phyloP scores from a whole-genome alignment of 2,113 vertebrate genomes.

The Phalacrocorax aristotelis region DNA sequence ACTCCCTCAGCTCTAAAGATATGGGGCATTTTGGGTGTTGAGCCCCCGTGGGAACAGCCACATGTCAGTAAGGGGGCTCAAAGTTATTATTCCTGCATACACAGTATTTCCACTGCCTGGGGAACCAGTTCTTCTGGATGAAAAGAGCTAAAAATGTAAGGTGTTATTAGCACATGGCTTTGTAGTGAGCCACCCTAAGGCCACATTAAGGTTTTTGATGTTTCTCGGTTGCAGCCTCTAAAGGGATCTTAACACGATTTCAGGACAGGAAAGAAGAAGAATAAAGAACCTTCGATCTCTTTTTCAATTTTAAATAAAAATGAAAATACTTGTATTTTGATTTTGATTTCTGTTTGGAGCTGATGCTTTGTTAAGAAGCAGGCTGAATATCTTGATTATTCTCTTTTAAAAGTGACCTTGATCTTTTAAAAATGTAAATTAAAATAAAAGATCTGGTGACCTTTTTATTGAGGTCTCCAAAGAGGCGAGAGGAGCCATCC shows the following conservation, averaged over 20 bases:
- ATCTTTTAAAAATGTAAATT: slow-evolving; percentile 26
- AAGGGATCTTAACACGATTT: slow-evolving; percentile 16
- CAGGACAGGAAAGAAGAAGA: neutral
- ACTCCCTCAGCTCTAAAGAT: neutral
- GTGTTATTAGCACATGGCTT: slow-evolving; percentile 45
- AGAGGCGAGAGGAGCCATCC: neutral
- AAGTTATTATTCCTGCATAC: neutral
- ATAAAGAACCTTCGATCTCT: neutral
- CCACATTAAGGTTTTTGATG: slow-evolving; percentile 59
- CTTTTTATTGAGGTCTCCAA: slow-evolving; percentile 23
- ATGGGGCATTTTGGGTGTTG: neutral
- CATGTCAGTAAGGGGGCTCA: neutral
- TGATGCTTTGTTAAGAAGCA: neutral
- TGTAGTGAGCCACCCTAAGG: slow-evolving; percentile 60
- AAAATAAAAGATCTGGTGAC: neutral
- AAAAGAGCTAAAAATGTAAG: slow-evolving; percentile 35
- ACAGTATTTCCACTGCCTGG: neutral
- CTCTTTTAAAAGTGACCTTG: neutral
- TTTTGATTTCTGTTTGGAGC: neutral
- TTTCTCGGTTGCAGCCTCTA: neutral
- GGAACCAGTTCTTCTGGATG: neutral
- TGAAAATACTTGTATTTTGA: neutral
- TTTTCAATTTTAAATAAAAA: neutral
- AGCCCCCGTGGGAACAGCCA: neutral
- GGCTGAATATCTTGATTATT: neutral